Base-by-base conservation (phyloP, 2,113 vertebrate species). In the Apistogramma diplotaenia region DNA sequence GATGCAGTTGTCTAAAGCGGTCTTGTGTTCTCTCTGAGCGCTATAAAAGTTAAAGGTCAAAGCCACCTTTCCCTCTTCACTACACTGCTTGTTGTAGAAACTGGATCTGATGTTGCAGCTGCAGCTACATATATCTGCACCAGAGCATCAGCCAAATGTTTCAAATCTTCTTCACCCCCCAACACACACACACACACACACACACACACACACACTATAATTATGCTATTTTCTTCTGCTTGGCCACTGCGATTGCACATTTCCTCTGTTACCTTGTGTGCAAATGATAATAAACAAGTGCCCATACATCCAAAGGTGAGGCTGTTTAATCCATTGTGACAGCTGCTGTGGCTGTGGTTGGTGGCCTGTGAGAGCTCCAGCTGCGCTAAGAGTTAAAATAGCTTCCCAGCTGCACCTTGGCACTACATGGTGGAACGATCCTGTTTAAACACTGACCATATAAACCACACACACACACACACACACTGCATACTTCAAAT, bases 301-400 rank as follows among this genome's bases (percentile, higher is more conserved):
- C 46, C 79, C 54, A 31, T 60, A 33, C 60, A 57, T 58, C 57
- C 27, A 9, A 31, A 43, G 31, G 8, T 15, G 75, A 65, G 23
- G 51, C 67, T 8, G 46, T 19, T 71, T 56, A 37, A 77, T 53
- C n/a, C 3, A 19, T 6, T 19, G 40, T 40, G 9, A 76, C 83
- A 61, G 75, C 83, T 76, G 83, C 33, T 27, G 53, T 37, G 51
- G 83, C 67, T 79, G 75, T 53, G 80, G 87, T 74, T 19, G 27
- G 83, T 46, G 79, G 80, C 57, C 16, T n/a, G 76, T 1, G 55
- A 76, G 62, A 5, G 31, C 59, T 81, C 78, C 82, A 83, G 85
- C 85, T 85, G 85, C 51, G 62, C 31, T 54, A 35, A 65, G 74
- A 55, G 59, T 65, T 88, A 81, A 91, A 91, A 85, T 60, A 84